A percentile compares a stretch with the other conserved stretches of the same genome.
These are phyloP conservation scores for Campylorhamphus procurvoides DNA, from an alignment of 2,113 vertebrate genomes.

Conservation along the genomic window DNA sequence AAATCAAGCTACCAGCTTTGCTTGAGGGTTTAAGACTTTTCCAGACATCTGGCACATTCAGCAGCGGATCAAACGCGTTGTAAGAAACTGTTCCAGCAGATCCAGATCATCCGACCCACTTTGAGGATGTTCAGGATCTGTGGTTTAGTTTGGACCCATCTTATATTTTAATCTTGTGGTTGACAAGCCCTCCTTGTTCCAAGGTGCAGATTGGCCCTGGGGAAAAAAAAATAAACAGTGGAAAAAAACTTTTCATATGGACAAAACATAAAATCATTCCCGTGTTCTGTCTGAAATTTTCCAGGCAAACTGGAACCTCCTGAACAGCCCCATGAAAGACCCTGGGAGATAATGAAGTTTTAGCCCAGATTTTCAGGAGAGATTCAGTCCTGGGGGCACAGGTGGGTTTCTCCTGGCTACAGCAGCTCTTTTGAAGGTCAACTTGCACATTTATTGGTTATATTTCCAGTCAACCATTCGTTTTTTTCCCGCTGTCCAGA, in stretches of 20 bases:
- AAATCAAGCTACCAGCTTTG: not conserved
- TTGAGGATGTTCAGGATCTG: not conserved
- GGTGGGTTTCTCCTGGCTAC: not conserved
- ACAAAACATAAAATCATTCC: not conserved
- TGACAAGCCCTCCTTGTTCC: not conserved
- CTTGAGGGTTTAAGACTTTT: not conserved
- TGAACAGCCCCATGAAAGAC: not conserved
- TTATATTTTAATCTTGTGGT: not conserved
- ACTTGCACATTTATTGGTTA: not conserved
- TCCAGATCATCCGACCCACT: not conserved
- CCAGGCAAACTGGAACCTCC: not conserved
- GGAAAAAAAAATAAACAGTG: not conserved
- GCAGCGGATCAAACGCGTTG: not conserved
- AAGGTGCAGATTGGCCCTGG: not conserved
- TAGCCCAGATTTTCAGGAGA: not conserved
- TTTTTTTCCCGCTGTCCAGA: not conserved
- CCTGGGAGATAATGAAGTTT: not conserved
- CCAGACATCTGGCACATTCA: not conserved
- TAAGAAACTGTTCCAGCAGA: not conserved
- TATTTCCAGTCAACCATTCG: not conserved
- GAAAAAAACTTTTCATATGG: not conserved
- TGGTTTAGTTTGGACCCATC: slow-evolving; percentile 4
- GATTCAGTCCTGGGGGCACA: not conserved
- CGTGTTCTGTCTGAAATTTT: not conserved
- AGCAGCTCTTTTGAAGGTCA: not conserved